Evolutionary conservation across 2,797 vertebrate genomes (phyloP).

Genomic region (Myotis findleyi): DNA sequence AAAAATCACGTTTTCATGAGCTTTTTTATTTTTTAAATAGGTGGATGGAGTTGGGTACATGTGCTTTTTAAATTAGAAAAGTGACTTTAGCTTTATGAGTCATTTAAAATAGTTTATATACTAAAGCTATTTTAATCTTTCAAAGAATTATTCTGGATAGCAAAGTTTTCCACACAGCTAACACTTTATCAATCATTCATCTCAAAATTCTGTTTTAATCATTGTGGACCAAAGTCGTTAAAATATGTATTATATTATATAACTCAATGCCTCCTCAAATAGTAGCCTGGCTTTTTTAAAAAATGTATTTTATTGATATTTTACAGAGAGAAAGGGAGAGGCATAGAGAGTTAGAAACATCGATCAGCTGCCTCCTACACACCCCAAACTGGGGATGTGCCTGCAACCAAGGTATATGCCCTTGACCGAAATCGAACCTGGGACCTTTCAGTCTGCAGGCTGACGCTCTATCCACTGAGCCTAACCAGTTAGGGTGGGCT

Average conservation of each 20-base stretch:
- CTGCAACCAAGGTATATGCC: too few species aligned
- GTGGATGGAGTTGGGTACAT: background rate
- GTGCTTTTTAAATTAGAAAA: conserved; percentile 48
- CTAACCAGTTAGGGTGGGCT: too few species aligned
- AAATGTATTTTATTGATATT: too few species aligned
- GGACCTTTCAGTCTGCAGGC: too few species aligned
- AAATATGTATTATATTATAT: conserved; percentile 53
- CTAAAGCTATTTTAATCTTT: conserved; percentile 55
- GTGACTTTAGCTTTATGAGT: conserved; percentile 36
- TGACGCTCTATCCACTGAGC: too few species aligned
- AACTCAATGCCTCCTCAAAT: conserved; percentile 56
- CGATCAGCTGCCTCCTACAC: too few species aligned
- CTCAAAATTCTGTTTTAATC: conserved; percentile 58
- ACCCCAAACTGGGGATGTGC: too few species aligned
- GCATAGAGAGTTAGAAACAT: too few species aligned
- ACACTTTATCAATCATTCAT: conserved; percentile 49
- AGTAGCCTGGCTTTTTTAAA: background rate
- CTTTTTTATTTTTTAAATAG: background rate
- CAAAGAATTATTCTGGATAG: conserved; percentile 47
- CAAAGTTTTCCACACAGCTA: conserved; percentile 38
- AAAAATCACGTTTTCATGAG: conserved; percentile 26
- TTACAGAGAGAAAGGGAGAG: too few species aligned
- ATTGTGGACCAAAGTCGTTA: conserved; percentile 52
- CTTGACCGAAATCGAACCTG: too few species aligned
- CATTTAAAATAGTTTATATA: conserved; percentile 50